phyloP scores from a whole-genome alignment of 2,888 invertebrate species.

The Brenthis hecate region DNA sequence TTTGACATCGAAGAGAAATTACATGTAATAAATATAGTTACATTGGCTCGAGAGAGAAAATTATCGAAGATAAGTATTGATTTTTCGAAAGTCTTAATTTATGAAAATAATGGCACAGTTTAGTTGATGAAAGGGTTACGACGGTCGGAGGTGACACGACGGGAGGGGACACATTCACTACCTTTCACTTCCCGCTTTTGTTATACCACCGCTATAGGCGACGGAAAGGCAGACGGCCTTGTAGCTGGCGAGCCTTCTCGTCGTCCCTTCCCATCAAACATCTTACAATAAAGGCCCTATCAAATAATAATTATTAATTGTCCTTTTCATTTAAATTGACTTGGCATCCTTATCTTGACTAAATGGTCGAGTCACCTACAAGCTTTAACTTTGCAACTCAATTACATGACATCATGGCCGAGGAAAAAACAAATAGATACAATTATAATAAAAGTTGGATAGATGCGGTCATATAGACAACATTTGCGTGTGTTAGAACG shows the following conservation, averaged over 20 bases:
- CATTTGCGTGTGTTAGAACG: conserved; percentile 70
- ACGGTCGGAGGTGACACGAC: conserved; percentile 53
- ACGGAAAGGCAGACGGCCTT: conserved; percentile 79
- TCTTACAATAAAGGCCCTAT: conserved; percentile 37
- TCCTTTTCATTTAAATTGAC: conserved; percentile 40
- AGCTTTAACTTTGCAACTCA: conserved; percentile 54
- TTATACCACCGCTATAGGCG: conserved; percentile 71
- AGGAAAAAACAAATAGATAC: conserved; percentile 62
- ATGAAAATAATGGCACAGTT: conserved; percentile 28
- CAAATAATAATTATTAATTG: conserved; percentile 48
- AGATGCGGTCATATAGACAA: conserved; percentile 61
- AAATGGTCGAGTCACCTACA: not conserved
- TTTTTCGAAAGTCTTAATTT: not conserved
- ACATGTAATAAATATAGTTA: too few relatives aligned
- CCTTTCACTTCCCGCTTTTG: conserved; percentile 83
- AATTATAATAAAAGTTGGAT: conserved; percentile 48
- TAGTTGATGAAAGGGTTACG: conserved; percentile 43
- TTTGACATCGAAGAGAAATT: too few relatives aligned
- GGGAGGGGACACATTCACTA: conserved; percentile 78
- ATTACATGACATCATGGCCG: conserved; percentile 70
- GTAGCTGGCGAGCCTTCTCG: conserved; percentile 69
- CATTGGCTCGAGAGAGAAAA: not conserved
- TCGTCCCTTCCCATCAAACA: conserved; percentile 70
- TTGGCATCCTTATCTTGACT: conserved; percentile 12
- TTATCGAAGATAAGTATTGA: not conserved